These are phyloP conservation scores for Lanius collurio DNA, from an alignment of 2,113 vertebrate genomes.

Conservation along the genomic window DNA sequence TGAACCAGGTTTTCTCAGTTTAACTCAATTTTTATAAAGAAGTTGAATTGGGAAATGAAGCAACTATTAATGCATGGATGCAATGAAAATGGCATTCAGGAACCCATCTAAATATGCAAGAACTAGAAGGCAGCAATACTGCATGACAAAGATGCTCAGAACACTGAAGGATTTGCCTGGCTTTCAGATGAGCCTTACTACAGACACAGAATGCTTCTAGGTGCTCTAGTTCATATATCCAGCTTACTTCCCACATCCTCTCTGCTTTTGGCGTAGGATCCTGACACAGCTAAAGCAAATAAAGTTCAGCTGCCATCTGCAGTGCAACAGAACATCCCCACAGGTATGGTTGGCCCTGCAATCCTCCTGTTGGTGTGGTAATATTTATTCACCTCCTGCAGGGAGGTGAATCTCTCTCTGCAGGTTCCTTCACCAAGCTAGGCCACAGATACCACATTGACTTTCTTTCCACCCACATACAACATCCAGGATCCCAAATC, in stretches of 20 bases:
- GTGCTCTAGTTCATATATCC: not conserved
- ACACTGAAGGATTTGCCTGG: not conserved
- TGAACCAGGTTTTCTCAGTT: not conserved
- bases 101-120: not conserved
- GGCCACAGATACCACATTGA: not conserved
- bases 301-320: not conserved
- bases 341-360: fast-evolving
- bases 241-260: not conserved
- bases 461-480: not conserved
- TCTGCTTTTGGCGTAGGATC: not conserved
- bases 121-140: not conserved
- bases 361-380: not conserved
- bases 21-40: not conserved
- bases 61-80: not conserved
- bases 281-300: not conserved
- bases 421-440: not conserved
- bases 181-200: not conserved
- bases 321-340: not conserved
- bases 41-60: not conserved
- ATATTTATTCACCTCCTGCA: not conserved
- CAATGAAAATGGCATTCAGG: not conserved
- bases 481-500: not conserved
- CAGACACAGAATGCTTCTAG: not conserved
- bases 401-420: not conserved
- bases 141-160: not conserved